phyloP scores from a whole-genome alignment of 2,888 invertebrate species.

The Halocaridina rubra region DNA sequence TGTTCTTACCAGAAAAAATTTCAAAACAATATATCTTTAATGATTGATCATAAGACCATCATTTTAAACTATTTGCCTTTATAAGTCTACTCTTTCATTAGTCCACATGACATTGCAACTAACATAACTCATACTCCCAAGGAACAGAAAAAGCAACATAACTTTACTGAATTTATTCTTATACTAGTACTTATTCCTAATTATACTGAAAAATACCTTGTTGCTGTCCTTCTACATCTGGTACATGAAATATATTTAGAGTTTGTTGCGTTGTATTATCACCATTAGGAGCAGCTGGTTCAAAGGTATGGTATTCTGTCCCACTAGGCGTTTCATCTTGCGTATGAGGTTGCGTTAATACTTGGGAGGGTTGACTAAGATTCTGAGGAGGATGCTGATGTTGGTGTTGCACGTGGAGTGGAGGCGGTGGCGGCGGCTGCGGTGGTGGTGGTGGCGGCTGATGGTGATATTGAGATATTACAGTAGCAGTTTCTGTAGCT shows the following conservation, averaged over 20 bases:
- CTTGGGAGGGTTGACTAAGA: neutral
- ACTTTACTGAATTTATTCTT: too few species aligned
- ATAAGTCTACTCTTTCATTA: too few species aligned
- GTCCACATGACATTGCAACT: too few species aligned
- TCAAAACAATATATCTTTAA: too few species aligned
- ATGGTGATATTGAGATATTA: conserved; percentile 5
- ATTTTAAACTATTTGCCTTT: too few species aligned
- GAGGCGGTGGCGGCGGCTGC: neutral
- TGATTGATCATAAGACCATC: too few species aligned
- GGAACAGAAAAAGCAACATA: too few species aligned
- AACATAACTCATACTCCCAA: too few species aligned
- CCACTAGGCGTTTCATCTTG: neutral
- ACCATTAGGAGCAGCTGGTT: conserved; percentile 28
- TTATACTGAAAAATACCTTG: conserved; percentile 49
- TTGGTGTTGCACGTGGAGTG: neutral
- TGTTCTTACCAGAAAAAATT: too few species aligned
- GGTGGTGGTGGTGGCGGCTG: conserved; percentile 14
- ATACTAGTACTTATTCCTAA: neutral
- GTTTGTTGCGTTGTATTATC: conserved; percentile 33
- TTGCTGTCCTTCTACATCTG: conserved; percentile 34
- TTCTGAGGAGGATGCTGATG: neutral
- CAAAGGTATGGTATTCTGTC: conserved; percentile 41
- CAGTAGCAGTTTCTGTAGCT: conserved; percentile 24
- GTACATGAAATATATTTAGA: conserved; percentile 42
- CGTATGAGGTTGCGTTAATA: neutral